Evolutionary conservation across 92 coral and sea anemone species (phyloP).

Genomic region (Parazoanthus darwini): DNA sequence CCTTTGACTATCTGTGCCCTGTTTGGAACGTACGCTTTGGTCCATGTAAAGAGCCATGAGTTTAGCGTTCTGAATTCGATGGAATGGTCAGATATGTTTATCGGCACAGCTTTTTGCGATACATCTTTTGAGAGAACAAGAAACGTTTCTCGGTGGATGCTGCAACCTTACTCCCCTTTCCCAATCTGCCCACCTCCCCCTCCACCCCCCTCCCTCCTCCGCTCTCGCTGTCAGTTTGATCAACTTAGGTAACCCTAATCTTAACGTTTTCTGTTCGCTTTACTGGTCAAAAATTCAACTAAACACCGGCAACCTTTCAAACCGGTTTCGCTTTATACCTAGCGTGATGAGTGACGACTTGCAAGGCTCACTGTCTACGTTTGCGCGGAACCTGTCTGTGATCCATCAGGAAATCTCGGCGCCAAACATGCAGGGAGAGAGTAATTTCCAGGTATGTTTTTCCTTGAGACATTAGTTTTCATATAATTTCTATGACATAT

Average conservation of each 20-base stretch:
- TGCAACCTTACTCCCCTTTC: no score
- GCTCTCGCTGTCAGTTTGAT: no score
- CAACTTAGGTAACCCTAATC: neutral
- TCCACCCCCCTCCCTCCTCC: no score
- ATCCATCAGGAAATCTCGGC: slow-evolving; percentile 99
- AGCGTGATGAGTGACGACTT: slow-evolving; percentile 99
- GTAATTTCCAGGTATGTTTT: slow-evolving; percentile 90
- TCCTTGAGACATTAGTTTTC: neutral
- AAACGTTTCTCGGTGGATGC: no score
- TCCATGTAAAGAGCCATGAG: neutral
- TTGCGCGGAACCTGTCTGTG: slow-evolving; percentile 96
- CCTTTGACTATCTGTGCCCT: neutral
- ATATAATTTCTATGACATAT: no score
- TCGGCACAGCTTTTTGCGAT: neutral
- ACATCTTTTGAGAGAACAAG: neutral
- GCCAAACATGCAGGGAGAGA: slow-evolving; percentile 99
- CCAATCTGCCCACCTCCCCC: no score
- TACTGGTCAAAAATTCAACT: neutral
- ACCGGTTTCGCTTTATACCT: neutral
- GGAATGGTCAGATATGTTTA: neutral
- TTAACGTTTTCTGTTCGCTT: neutral
- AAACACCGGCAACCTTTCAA: neutral
- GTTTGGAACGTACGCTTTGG: neutral
- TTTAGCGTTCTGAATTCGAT: neutral
- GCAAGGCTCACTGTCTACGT: slow-evolving; percentile 95